phyloP scores from a whole-genome alignment of 2,888 invertebrate genomes.

The Liposcelis brunnea region DNA sequence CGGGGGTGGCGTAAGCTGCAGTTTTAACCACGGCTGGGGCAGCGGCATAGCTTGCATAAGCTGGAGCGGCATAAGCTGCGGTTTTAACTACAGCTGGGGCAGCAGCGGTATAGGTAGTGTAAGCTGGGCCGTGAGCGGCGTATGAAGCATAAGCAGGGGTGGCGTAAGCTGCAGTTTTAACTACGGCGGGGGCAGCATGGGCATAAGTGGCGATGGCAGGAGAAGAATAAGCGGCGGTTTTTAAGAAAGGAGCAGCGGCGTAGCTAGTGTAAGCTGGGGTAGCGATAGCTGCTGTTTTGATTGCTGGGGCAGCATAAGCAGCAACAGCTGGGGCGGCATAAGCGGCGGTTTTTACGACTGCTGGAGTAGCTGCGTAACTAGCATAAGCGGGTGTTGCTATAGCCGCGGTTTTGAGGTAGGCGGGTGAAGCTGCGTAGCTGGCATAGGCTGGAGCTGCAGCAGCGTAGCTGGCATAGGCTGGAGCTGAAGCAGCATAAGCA shows the following conservation, averaged over 20 bases:
- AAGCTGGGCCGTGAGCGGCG: conserved; percentile 29
- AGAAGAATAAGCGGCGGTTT: background rate
- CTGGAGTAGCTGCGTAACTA: background rate
- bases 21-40: conserved; percentile 7
- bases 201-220: conserved; percentile 18
- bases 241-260: background rate
- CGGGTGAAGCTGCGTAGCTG: background rate
- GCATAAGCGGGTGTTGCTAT: background rate
- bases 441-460: background rate
- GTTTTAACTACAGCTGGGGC: conserved; percentile 41
- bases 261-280: background rate
- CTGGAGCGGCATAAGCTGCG: conserved; percentile 25
- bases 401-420: background rate
- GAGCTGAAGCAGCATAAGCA: background rate
- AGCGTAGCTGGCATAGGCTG: background rate
- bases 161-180: conserved; percentile 26
- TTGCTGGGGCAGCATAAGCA: background rate
- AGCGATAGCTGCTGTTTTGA: background rate
- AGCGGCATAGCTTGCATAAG: conserved; percentile 15
- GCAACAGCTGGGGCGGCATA: background rate
- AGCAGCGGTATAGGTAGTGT: conserved; percentile 27
- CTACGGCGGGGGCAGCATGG: conserved; percentile 14
- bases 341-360: background rate
- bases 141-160: conserved; percentile 23
- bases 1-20: conserved; percentile 9